Evolutionary conservation across 2,888 invertebrate genomes (phyloP), one percentile per base, ranked within the genome.

Genomic region (Aspidiotus rigidus): DNA sequence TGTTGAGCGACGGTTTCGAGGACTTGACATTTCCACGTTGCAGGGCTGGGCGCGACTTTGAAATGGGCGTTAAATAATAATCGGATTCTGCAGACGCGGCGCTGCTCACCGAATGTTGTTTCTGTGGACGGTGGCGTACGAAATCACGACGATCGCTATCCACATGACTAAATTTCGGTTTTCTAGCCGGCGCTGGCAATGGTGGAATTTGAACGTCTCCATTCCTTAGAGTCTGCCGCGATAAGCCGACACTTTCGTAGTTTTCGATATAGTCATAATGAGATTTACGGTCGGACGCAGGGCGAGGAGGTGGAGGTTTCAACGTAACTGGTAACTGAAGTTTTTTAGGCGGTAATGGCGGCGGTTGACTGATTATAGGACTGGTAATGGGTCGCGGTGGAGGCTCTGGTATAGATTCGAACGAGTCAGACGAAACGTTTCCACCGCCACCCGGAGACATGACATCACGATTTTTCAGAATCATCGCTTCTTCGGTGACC

Each of bases 311-410:
- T 0, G 86, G 85, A n/a, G 86, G 86, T 59, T 86, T 85, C 39
- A 82, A 79, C 1, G 80, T 77, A 61, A 82, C 79, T 72, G 83
- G 83, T 64, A 80, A 81, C 57, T 81, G 80, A 73, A 85, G 84
- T 73, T 87, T 86, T 76, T 87, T 88, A 13, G 88, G 88, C 17
- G 88, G 83, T 76, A 88, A 78, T 5, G 88, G 88, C 1, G 88
- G 88, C 5, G 88, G 88, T 75, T 86, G 86, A 7, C 84, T 82
- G 64, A 84, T 79, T 54, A 72, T 71, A 49, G 73, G 73, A 73
- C 83, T 82, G 77, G 83, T 84, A 15, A 84, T 81, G 0, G 87
- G 83, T 8, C 88, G 81, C 1, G 89, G 89, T 0, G 89, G 89
- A 15, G 85, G 85, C 74, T 79, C 88, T 74, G 79, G 89, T 75